Evolutionary conservation across 2,797 vertebrate genomes (phyloP), one percentile per base, ranked within the genome.

Genomic region (Clamator glandarius): DNA sequence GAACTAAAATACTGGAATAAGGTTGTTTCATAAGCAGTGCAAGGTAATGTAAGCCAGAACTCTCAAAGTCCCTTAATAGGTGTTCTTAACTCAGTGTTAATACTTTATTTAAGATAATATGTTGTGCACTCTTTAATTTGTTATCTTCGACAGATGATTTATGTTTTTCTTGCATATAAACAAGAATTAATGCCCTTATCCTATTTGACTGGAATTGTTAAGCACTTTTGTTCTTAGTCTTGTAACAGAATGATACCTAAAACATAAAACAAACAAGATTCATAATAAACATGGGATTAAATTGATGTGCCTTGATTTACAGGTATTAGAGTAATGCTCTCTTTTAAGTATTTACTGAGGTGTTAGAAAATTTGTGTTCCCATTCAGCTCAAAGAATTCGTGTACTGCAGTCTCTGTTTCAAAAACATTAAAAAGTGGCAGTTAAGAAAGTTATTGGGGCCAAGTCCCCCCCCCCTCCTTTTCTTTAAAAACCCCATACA

Each of bases 1-100:
- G 75, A 84, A 95, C 95, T 94, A 89, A 93, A 92, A 96, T 92
- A 24, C 59, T 90, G 87, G 79, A 86, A 82, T 89, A 95, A 95
- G 76, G 84, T 93, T 96, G 93, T 91, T 94, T 88, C 12, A 82
- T 89, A 93, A 89, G 35, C 12, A 1, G 44, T 87, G 68, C 76
- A 94, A 91, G n/a, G 69, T 94, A 96, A 96, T 96, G 82, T 72
- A 75, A 94, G 86, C 78, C 94, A 95, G 95, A 97, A 96, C 77
- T 88, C 92, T 95, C 91, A 69, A 94, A 95, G 93, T 95, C 94
- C 92, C 94, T 95, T 92, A 96, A 95, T 91, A 92, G 90, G 80
- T 95, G 92, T 82, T 95, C 95, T 93, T 96, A 95, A 94, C 92
- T 94, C 90, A 90, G 64, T 73, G 69, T 87, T 96, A 95, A 95